Base-by-base conservation (phyloP, 2,113 vertebrate species). In the Phyllostomus hastatus region DNA sequence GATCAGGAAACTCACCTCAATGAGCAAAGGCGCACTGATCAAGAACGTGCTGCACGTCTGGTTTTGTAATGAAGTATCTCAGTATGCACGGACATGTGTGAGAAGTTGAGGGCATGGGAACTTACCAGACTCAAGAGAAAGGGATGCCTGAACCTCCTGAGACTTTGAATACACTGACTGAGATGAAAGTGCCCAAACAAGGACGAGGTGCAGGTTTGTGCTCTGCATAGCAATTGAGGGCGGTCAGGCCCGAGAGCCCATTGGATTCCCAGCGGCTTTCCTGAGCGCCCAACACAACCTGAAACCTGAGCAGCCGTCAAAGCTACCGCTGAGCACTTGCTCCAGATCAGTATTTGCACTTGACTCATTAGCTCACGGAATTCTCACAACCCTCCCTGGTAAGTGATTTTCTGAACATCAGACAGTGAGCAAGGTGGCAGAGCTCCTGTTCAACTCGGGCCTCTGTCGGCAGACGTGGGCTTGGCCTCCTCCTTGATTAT, bases 81-180 rank as follows among this genome's bases (percentile, higher is more conserved):
- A 64, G 17, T 46, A 20, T 46, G 38, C 57, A 46, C 16, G 10
- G 61, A 20, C 2, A 0, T 19, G 7, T 8, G 0, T 24, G 50
- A 35, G 35, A 64, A 85, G 24, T 41, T 84, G 52, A 8, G 4
- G 57, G 8, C 50, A 52, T 9, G 52, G 41, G 20, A 17, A 4
- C 16, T 88, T 88, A 41, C 2, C 15, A 54, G n/a, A 59, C n/a
- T 81, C 46, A 19, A 46, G 81, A 54, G 31, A 61, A 52, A 76
- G 46, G 67, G 11, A 31, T 43, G 5, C 5, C 6, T 4, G 73
- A 72, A 66, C 10, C 38, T 52, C 50, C 15, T 4, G 59, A 28
- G 41, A 54, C 46, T 22, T 72, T 7, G 52, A 52, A 19, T 11
- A 46, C 70, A 72, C 24, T 4, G 28, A 22, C 16, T 31, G 61